Evolutionary conservation across 2,797 vertebrate genomes (phyloP), one percentile per base, ranked within the genome.

Genomic region (Heterohyrax brucei): DNA sequence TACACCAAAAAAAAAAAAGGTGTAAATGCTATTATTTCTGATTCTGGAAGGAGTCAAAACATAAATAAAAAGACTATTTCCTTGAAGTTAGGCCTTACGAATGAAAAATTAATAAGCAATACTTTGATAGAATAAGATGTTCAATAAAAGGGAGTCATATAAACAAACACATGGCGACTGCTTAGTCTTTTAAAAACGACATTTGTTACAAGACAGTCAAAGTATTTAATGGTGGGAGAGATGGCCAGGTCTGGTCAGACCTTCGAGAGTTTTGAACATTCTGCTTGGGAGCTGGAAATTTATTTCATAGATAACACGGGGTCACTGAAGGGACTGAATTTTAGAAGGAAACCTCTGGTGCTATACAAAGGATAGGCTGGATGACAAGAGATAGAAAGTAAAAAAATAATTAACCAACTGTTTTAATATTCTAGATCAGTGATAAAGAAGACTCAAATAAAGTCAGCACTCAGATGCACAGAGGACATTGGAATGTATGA

Each of bases 11-110:
- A 90, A 77, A 21, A 83, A 89, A 62, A 39, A 2, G 50, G n/a
- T 0, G 39, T 44, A 72, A 0, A 22, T 66, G 12, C 68, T 86
- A 76, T 59, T 91, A 84, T 89, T 94, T 94, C 28, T 50, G 18
- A 94, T 86, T 88, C 59, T 88, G 79, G 70, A 82, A 78, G 22
- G 12, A 93, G 80, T 80, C 4, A n/a, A 5, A 73, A 80, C 91
- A 39, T 39, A 39, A 39, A 39, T 39, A 79, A 22, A 24, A 84
- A 95, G 56, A 12, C 12, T 24, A 50, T 66, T 75, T 84, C 78
- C 94, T 87, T 94, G 50, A 93, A 79, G 12, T 80, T 33, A 56
- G 28, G 10, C n/a, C 77, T 92, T 75, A 93, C 94, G 88, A 82
- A 64, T 26, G 3, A 89, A 93, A 94, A 87, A 26, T 70, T 12